Conservation (phyloP, 2,888 invertebrate genomes). For the Eretmocerus hayati region DNA sequence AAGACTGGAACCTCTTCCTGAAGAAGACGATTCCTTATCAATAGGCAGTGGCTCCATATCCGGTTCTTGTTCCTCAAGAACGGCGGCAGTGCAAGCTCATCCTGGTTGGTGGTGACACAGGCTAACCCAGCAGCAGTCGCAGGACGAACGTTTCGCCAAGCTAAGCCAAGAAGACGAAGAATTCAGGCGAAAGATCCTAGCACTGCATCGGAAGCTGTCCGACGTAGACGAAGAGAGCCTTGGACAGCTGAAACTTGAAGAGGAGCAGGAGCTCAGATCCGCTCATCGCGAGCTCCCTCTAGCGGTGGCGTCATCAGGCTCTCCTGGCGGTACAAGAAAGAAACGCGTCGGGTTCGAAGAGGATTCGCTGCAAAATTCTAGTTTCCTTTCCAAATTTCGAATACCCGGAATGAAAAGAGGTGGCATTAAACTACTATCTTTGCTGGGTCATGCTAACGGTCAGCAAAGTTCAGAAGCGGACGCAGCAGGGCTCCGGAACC, state of each 20-base stretch:
- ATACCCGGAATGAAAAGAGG: conserved; percentile 34
- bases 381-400: conserved; percentile 26
- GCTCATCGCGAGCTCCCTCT: conserved; percentile 26
- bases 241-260: background rate
- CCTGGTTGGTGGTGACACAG: too few relatives aligned
- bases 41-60: conserved; percentile 8
- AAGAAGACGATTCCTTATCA: conserved; percentile 65
- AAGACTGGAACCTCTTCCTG: conserved; percentile 73
- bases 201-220: conserved; percentile 39
- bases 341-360: conserved; percentile 25
- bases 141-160: too few relatives aligned
- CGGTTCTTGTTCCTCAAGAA: too few relatives aligned
- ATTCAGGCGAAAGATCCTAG: conserved; percentile 42
- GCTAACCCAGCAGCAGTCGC: conserved; percentile 29
- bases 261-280: conserved; percentile 19
- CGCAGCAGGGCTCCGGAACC: too few relatives aligned
- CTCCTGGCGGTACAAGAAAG: conserved; percentile 9
- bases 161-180: conserved; percentile 42
- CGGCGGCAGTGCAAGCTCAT: background rate
- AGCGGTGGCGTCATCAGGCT: conserved; percentile 27
- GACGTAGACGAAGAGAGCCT: conserved; percentile 24
- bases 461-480: too few relatives aligned
- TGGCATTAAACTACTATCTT: conserved; percentile 26
- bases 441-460: background rate
- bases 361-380: background rate